Evolutionary conservation across 2,888 invertebrate species (phyloP).

Genomic region (Cosmopolites sordidus): DNA sequence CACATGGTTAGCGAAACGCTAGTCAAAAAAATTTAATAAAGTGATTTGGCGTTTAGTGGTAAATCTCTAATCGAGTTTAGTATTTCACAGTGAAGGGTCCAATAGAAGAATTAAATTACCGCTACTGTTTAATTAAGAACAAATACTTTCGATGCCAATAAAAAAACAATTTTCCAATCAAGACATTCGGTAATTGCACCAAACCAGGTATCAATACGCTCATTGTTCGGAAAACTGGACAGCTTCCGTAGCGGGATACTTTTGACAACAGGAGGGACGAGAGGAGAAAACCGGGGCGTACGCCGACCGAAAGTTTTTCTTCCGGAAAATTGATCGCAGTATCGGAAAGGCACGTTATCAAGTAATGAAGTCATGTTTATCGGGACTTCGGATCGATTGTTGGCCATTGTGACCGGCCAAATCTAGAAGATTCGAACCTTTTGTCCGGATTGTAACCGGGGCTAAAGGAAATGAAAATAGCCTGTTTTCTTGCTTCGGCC

Average conservation of each 20-base stretch:
- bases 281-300: not conserved
- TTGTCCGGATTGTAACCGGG: constrained; percentile 37
- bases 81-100: too few species aligned
- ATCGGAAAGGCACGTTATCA: constrained; percentile 41
- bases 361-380: constrained; percentile 47
- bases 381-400: constrained; percentile 45
- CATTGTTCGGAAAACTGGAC: not conserved
- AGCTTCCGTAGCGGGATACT: not conserved
- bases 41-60: not conserved
- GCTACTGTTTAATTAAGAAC: too few species aligned
- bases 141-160: too few species aligned
- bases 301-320: constrained; percentile 2
- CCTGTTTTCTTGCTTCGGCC: constrained; percentile 36
- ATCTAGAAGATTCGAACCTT: constrained; percentile 42
- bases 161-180: not conserved
- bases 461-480: constrained; percentile 45
- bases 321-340: constrained; percentile 27
- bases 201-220: not conserved
- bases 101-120: too few species aligned
- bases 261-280: not conserved
- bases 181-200: not conserved
- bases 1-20: not conserved
- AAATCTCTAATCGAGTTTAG: too few species aligned
- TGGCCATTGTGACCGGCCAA: constrained; percentile 46
- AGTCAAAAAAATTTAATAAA: not conserved